Conservation (phyloP, 2,113 vertebrate species). For the Narcine bancroftii region DNA sequence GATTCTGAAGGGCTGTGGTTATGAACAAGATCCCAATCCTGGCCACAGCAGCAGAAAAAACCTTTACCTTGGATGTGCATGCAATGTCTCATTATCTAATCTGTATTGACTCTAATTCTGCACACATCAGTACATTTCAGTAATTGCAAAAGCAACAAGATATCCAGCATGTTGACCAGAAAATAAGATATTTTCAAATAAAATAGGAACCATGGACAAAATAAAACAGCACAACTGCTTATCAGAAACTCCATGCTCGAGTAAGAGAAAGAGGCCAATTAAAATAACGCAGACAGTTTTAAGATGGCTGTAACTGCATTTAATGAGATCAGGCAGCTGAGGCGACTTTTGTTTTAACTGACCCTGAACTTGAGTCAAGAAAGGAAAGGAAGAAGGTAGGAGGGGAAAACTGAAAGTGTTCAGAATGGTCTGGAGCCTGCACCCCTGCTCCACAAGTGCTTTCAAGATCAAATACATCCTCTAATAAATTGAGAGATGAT, state of each 20-base stretch:
- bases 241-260: background rate
- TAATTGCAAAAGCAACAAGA: conserved; percentile 21
- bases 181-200: no score
- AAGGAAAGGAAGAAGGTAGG: background rate
- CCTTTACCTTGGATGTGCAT: background rate
- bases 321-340: conserved; percentile 7
- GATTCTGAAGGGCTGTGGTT: no score
- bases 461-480: background rate
- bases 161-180: background rate
- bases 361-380: conserved; percentile 1
- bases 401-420: background rate
- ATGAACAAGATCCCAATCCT: background rate
- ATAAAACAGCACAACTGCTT: no score
- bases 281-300: background rate
- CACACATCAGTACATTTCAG: background rate
- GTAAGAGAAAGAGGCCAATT: background rate
- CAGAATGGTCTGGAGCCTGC: background rate
- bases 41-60: background rate
- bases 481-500: background rate
- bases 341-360: conserved; percentile 32
- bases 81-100: background rate
- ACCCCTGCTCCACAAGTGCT: background rate
- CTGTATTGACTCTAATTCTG: background rate
- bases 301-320: background rate
- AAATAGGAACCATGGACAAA: background rate